Evolutionary conservation across 2,888 invertebrate genomes (phyloP).

Genomic region (Andricus curvator): DNA sequence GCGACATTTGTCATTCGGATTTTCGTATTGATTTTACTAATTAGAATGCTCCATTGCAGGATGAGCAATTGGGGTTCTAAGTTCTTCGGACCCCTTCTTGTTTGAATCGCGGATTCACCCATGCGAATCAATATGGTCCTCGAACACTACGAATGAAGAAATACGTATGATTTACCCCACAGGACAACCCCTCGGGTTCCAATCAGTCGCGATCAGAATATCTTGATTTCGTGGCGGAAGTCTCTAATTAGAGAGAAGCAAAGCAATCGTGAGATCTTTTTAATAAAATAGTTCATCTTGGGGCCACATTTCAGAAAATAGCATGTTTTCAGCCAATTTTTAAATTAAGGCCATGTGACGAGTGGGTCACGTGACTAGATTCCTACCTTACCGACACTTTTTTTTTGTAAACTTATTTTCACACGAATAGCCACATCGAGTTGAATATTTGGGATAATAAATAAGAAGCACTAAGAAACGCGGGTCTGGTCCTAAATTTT

Average conservation of each 20-base stretch:
- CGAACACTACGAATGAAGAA: conserved; percentile 3
- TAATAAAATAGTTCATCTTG: too few species aligned
- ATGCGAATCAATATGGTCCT: conserved; percentile 22
- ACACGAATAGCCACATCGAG: too few species aligned
- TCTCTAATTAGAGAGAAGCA: not conserved
- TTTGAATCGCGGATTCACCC: conserved; percentile 30
- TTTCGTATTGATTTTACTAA: conserved; percentile 72
- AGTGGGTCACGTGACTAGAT: too few species aligned
- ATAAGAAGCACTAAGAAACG: too few species aligned
- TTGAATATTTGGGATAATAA: too few species aligned
- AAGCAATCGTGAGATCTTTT: not conserved
- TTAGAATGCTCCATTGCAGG: conserved; percentile 56
- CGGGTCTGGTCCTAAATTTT: too few species aligned
- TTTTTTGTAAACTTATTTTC: too few species aligned
- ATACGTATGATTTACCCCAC: conserved; percentile 21
- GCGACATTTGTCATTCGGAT: conserved; percentile 63
- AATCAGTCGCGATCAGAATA: conserved; percentile 24
- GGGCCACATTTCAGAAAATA: not conserved
- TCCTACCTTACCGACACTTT: too few species aligned
- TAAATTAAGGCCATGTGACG: too few species aligned
- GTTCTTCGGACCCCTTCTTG: conserved; percentile 16
- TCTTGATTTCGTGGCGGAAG: conserved; percentile 7
- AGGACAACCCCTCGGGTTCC: not conserved
- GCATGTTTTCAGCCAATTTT: not conserved
- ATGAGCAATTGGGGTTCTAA: conserved; percentile 28